Percentiles rank a stretch among this genome's conserved stretches.
Evolutionary conservation across 2,888 invertebrate genomes (phyloP).

Genomic region (Ochropleura leucogaster): DNA sequence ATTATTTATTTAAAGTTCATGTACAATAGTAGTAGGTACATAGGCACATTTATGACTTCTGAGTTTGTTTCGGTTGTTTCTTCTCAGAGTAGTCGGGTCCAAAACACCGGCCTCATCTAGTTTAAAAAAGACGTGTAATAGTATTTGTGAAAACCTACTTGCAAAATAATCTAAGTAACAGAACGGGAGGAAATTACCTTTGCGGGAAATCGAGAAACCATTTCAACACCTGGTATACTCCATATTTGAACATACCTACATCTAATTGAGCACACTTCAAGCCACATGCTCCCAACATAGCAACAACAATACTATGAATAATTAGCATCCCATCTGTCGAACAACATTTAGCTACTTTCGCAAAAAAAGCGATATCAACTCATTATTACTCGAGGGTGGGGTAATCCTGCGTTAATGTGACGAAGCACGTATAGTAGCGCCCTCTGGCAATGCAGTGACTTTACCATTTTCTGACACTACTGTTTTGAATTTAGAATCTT

Average conservation of each 20-base stretch:
- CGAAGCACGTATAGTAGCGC: slow-evolving; percentile 60
- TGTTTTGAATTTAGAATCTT: not conserved
- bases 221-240: not conserved
- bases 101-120: too few species aligned
- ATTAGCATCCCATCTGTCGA: slow-evolving; percentile 53
- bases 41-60: too few species aligned
- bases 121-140: too few species aligned
- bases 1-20: too few species aligned
- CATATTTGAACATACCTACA: not conserved
- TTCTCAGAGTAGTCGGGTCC: too few species aligned
- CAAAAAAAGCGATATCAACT: slow-evolving; percentile 58
- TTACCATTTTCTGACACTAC: slow-evolving; percentile 11
- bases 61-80: too few species aligned
- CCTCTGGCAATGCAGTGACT: slow-evolving; percentile 29
- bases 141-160: too few species aligned
- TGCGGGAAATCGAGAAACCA: not conserved
- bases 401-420: slow-evolving; percentile 58
- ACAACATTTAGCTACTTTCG: slow-evolving; percentile 29
- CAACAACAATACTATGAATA: slow-evolving; percentile 23
- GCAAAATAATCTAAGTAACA: not conserved
- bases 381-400: slow-evolving; percentile 56
- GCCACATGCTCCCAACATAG: slow-evolving; percentile 20
- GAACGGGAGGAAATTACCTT: too few species aligned
- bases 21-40: too few species aligned
- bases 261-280: not conserved